Percentiles rank a stretch among this genome's conserved stretches.
phyloP scores from a whole-genome alignment of 2,113 vertebrate genomes.

The Odocoileus virginianus region DNA sequence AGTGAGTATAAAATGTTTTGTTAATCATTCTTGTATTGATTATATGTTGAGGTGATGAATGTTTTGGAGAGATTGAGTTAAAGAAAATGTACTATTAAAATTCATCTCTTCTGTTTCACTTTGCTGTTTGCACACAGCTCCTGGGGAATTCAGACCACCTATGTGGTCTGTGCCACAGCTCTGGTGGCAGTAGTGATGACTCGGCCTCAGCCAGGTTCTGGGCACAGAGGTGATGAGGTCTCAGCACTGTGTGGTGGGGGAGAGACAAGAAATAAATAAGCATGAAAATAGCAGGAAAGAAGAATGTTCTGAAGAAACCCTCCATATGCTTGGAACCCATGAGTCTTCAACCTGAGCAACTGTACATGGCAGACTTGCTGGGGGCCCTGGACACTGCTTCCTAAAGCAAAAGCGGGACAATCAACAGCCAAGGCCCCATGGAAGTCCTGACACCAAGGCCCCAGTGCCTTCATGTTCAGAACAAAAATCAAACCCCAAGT shows the following conservation, averaged over 20 bases:
- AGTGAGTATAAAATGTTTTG: neutral
- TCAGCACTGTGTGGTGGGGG: neutral
- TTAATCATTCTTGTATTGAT: neutral
- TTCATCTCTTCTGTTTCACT: neutral
- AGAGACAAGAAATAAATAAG: neutral
- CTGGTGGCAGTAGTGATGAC: accelerated
- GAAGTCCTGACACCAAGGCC: neutral
- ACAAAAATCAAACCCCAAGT: neutral
- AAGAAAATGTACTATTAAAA: neutral
- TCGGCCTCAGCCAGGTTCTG: neutral
- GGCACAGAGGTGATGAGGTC: neutral
- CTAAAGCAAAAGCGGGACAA: neutral
- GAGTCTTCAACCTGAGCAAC: neutral
- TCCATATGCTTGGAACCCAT: accelerated
- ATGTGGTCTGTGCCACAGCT: accelerated
- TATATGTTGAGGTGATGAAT: neutral
- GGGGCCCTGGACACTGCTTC: neutral
- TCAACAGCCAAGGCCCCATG: neutral
- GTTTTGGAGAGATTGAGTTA: neutral
- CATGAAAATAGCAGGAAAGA: neutral
- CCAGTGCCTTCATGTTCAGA: neutral
- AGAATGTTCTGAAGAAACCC: neutral
- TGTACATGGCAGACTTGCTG: too few species aligned
- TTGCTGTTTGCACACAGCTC: neutral
- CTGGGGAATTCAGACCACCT: neutral